Evolutionary conservation across 2,888 invertebrate genomes (phyloP).

Genomic region (Drosophila stalkeri): DNA sequence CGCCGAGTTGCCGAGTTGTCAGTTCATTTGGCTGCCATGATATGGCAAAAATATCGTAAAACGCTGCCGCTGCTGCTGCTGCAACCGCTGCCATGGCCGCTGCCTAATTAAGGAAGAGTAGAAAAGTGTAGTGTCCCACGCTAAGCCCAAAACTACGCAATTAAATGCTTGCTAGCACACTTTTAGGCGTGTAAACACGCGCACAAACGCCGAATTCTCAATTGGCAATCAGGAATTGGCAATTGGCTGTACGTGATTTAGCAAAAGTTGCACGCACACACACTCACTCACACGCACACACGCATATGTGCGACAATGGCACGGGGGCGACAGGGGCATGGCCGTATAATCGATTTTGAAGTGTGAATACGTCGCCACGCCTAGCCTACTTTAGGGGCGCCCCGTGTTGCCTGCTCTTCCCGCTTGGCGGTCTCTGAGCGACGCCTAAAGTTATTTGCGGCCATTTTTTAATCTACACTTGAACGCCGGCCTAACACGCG

Average conservation of each 20-base stretch:
- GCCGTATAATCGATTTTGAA: slow-evolving; percentile 75
- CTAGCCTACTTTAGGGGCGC: slow-evolving; percentile 43
- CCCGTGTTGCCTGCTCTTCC: not conserved
- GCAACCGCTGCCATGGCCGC: not conserved
- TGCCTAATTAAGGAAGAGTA: slow-evolving; percentile 37
- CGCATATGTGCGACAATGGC: slow-evolving; percentile 28
- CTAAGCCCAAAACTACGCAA: slow-evolving; percentile 32
- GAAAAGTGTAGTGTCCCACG: slow-evolving; percentile 8
- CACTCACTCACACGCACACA: slow-evolving; percentile 21
- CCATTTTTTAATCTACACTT: slow-evolving; percentile 80
- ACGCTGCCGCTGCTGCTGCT: not conserved
- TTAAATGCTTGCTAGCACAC: slow-evolving; percentile 39
- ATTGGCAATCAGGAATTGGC: slow-evolving; percentile 60
- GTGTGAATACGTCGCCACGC: slow-evolving; percentile 56
- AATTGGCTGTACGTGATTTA: slow-evolving; percentile 77
- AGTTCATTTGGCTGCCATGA: slow-evolving; percentile 71
- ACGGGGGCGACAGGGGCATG: slow-evolving; percentile 38
- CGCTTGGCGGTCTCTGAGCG: not conserved
- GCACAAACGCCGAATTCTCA: slow-evolving; percentile 39
- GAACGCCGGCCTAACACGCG: slow-evolving; percentile 70
- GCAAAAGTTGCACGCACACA: slow-evolving; percentile 54
- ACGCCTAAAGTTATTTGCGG: slow-evolving; percentile 73
- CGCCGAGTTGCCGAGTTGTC: slow-evolving; percentile 36
- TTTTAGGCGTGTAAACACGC: slow-evolving; percentile 29
- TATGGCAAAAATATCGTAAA: slow-evolving; percentile 49